Base-by-base conservation (phyloP, 2,888 invertebrate species). In the Acronicta leporina region DNA sequence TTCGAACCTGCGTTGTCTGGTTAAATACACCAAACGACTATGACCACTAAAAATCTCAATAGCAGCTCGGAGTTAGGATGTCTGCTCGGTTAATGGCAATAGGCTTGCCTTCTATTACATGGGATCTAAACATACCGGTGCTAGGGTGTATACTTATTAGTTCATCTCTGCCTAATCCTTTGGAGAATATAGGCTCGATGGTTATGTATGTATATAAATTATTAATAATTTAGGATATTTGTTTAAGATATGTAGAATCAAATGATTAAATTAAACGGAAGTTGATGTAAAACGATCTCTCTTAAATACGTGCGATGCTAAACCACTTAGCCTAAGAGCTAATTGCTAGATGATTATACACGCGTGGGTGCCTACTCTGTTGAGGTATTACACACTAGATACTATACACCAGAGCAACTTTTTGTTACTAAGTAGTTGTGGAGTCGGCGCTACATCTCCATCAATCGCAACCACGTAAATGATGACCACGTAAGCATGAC, bases 211-310 rank as follows among this genome's bases (percentile, higher is more conserved):
- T 20, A 20, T 20, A 4, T 20, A 27, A 27, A 7, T 27, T 5
- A 7, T 7, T 27, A 27, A n/a, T 30, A 30, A 33, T 33, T 10
- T 33, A 33, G 11, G 33, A 33, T 33, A 33, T 33, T 33, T 33
- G 5, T 10, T 0, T 35, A 27, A 5, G 14, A 30, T 0, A 13
- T 10, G 15, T 27, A 38, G 7, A 38, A 8, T 35, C 35, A 35
- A 35, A 35, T 13, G 15, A 35, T 14, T 13, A 52, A 67, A 73
- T 49, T 38, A 67, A 51, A 68, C 74, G 68, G 77, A 47, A 77
- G 58, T 59, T 1, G 43, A 56, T 49, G 10, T 14, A 38, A 51
- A 51, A 50, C 45, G 56, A 65, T 66, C 72, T 66, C 50, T 53
- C 62, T 68, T 38, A 43, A 59, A 38, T 59, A 54, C 52, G 57